These are phyloP conservation scores for Lycophotia porphyrea DNA, from an alignment of 2,888 invertebrate genomes.

Conservation along the genomic window DNA sequence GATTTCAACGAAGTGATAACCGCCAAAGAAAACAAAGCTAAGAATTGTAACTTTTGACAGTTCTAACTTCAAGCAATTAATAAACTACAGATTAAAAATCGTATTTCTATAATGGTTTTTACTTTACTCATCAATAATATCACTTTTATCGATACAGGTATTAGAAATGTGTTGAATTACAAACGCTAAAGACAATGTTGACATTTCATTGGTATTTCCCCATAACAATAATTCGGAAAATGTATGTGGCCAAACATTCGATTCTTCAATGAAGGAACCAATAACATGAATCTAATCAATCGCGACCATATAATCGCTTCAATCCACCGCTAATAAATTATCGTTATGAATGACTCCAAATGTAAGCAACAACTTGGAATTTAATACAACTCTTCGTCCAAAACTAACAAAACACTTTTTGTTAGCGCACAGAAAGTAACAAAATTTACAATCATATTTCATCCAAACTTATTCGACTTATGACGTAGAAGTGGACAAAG, in stretches of 20 bases:
- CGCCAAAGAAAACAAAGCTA: no score
- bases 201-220: no score
- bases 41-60: no score
- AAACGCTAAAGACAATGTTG: neutral
- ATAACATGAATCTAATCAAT: neutral
- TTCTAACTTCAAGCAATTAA: no score
- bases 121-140: no score
- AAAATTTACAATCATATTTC: neutral
- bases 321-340: neutral
- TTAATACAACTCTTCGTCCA: neutral
- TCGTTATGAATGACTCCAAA: neutral
- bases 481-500: constrained; percentile 22
- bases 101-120: no score
- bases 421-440: neutral
- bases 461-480: constrained; percentile 1
- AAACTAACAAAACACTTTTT: neutral
- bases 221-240: no score
- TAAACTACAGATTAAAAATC: no score
- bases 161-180: neutral
- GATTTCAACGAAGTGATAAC: no score
- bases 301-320: no score
- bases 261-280: neutral
- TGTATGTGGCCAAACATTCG: neutral
- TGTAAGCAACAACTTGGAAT: neutral
- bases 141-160: no score